Percentiles rank a stretch among this genome's conserved stretches.
phyloP scores from a whole-genome alignment of 2,113 vertebrate genomes.

The Catagonus wagneri region DNA sequence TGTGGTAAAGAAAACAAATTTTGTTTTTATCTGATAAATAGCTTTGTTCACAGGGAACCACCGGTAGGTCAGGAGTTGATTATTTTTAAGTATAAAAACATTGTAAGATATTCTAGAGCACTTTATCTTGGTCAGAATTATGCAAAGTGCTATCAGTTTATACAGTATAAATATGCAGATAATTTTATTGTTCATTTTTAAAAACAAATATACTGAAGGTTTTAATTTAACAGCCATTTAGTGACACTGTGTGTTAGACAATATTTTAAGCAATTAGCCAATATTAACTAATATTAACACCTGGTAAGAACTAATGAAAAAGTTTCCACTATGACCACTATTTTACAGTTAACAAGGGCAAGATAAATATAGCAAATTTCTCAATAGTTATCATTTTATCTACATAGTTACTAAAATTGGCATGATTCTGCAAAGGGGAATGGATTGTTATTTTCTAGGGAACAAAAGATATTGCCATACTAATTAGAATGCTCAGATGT shows the following conservation, averaged over 20 bases:
- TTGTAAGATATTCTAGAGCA: not conserved
- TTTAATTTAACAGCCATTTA: not conserved
- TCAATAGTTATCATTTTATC: conserved; percentile 6
- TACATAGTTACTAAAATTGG: not conserved
- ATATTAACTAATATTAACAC: not conserved
- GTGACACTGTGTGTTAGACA: not conserved
- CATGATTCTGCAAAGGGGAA: not conserved
- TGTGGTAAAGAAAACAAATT: conserved; percentile 43
- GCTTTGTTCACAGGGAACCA: not conserved
- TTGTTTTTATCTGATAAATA: conserved; percentile 56
- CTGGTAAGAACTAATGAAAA: not conserved
- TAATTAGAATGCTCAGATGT: not conserved
- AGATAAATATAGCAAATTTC: conserved; percentile 10
- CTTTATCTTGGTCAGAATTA: conserved; percentile 10
- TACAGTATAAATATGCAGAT: not conserved
- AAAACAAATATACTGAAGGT: not conserved
- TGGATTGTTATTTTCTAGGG: not conserved
- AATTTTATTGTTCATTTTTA: not conserved
- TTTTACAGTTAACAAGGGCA: not conserved
- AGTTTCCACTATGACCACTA: not conserved
- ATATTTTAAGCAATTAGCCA: conserved; percentile 28
- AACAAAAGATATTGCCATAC: not conserved
- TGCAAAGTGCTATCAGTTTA: not conserved
- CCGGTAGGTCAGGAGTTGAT: not conserved
- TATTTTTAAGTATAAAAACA: conserved; percentile 23